Evolutionary conservation across 2,888 invertebrate genomes (phyloP).

Genomic region (Stegophylla sp.): DNA sequence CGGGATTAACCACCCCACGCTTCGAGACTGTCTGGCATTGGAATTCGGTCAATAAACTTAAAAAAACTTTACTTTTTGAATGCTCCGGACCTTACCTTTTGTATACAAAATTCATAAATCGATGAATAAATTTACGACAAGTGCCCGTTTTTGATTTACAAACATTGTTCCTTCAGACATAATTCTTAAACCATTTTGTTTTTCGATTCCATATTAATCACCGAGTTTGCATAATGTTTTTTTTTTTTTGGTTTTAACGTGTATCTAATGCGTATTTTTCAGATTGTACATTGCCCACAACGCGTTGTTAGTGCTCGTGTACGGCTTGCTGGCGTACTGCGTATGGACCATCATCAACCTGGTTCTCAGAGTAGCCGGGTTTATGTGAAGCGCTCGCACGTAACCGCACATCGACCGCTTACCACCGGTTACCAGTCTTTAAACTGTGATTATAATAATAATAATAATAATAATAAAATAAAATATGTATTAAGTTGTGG

Average conservation of each 20-base stretch:
- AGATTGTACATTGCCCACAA: constrained; percentile 58
- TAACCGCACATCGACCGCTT: neutral
- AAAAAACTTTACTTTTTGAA: no score
- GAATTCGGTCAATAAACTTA: no score
- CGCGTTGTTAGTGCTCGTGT: constrained; percentile 28
- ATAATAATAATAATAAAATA: neutral
- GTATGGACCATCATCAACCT: constrained; percentile 16
- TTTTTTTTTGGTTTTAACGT: neutral
- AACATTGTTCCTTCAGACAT: no score
- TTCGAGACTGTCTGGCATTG: no score
- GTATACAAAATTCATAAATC: no score
- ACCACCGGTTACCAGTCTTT: constrained; percentile 9
- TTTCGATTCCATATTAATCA: no score
- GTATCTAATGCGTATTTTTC: constrained; percentile 26
- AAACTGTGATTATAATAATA: neutral
- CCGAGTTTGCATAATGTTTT: neutral
- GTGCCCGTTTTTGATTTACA: no score
- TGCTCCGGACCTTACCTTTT: no score
- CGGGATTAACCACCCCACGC: no score
- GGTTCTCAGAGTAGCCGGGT: constrained; percentile 6
- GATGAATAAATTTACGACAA: no score
- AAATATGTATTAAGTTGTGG: no score
- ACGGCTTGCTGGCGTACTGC: constrained; percentile 17
- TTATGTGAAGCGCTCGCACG: neutral
- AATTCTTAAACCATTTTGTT: no score